Evolutionary conservation across 2,797 vertebrate genomes (phyloP).

Genomic region (Ptychadena robeensis): DNA sequence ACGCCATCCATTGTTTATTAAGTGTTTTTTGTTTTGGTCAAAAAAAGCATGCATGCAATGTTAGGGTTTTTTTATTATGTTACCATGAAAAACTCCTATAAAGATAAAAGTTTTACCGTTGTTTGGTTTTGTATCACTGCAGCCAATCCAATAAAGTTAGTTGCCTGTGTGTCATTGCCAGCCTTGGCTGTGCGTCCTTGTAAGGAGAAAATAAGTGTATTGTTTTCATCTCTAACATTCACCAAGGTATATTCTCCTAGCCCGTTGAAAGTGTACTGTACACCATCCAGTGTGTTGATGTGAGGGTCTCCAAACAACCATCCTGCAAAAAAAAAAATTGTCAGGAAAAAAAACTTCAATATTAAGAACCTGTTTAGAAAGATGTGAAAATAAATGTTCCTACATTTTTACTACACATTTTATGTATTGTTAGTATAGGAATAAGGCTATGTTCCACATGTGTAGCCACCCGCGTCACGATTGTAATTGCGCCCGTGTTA

Average conservation of each 20-base stretch:
- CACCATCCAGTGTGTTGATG: constrained; percentile 58
- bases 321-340: constrained; percentile 35
- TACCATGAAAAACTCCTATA: background rate
- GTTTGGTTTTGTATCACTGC: constrained; percentile 35
- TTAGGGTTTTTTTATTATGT: background rate
- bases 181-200: constrained; percentile 58
- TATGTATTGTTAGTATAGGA: too few species aligned
- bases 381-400: too few species aligned
- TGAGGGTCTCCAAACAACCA: constrained; percentile 59
- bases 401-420: too few species aligned
- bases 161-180: constrained; percentile 55
- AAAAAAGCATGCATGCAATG: background rate
- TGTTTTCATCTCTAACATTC: constrained; percentile 49
- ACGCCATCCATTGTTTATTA: background rate
- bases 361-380: too few species aligned
- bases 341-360: background rate
- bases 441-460: too few species aligned
- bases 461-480: too few species aligned
- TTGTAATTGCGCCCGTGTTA: too few species aligned
- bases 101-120: constrained; percentile 14
- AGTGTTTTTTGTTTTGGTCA: background rate
- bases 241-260: constrained; percentile 58
- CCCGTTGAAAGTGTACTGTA: constrained; percentile 62
- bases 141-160: constrained; percentile 60
- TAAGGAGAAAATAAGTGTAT: constrained; percentile 47